Percentiles rank a stretch among this genome's conserved stretches.
phyloP scores from a whole-genome alignment of 2,888 invertebrate species.

The Arge pagana region DNA sequence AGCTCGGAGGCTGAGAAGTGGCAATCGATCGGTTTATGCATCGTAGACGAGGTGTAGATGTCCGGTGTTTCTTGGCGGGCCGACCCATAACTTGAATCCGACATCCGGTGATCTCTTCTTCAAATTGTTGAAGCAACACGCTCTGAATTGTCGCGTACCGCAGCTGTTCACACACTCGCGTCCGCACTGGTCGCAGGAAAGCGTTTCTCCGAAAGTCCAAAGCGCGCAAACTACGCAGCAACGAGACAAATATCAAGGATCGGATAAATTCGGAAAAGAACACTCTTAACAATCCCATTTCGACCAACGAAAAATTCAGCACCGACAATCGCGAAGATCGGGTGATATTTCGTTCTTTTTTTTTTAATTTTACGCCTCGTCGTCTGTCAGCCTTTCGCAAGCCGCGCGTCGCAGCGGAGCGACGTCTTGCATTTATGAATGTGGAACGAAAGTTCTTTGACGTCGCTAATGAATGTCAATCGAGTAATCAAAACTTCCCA shows the following conservation, averaged over 20 bases:
- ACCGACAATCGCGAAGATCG: background rate
- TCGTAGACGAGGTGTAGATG: conserved; percentile 37
- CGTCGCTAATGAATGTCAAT: conserved; percentile 44
- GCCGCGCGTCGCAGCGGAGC: background rate
- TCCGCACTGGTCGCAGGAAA: conserved; percentile 73
- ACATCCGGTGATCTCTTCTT: conserved; percentile 59
- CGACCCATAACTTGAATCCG: conserved; percentile 38
- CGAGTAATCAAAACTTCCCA: conserved; percentile 45
- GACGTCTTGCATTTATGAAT: conserved; percentile 42
- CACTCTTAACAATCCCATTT: too few relatives aligned
- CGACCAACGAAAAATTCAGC: too few relatives aligned
- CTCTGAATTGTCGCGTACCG: conserved; percentile 71
- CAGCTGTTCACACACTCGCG: conserved; percentile 70
- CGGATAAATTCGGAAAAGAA: too few relatives aligned
- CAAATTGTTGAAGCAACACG: conserved; percentile 76
- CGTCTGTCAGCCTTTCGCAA: too few relatives aligned
- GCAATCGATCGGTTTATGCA: conserved; percentile 32
- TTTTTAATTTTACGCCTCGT: too few relatives aligned
- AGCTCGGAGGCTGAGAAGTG: too few relatives aligned
- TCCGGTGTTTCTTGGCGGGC: conserved; percentile 32
- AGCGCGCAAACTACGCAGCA: conserved; percentile 39
- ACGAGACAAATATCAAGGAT: background rate
- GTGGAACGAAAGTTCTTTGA: conserved; percentile 24
- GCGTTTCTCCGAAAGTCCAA: conserved; percentile 57
- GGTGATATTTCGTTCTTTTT: too few relatives aligned